Evolutionary conservation across 92 coral and sea anemone species (phyloP).

Genomic region (Palythoa grandis): DNA sequence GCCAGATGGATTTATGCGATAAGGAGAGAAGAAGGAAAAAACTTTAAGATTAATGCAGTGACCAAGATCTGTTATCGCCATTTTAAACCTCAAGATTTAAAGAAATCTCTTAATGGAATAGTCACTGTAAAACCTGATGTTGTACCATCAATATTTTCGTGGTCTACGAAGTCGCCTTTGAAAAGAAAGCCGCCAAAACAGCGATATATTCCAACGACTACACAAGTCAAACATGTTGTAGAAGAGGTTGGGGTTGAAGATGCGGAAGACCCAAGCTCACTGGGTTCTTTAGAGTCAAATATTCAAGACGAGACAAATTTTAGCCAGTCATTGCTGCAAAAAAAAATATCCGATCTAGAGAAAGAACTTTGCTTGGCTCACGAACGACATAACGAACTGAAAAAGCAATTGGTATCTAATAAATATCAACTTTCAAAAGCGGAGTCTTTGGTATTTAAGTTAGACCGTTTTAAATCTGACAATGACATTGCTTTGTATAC

Average conservation of each 20-base stretch:
- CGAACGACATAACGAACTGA: not conserved
- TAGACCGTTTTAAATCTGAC: not conserved
- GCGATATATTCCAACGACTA: not conserved
- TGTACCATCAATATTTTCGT: not conserved
- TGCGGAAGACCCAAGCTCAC: too few relatives aligned
- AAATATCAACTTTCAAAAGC: not conserved
- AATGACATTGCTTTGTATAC: not conserved
- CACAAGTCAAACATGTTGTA: conserved; percentile 2
- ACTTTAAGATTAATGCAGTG: not conserved
- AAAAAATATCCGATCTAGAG: too few relatives aligned
- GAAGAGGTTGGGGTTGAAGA: too few relatives aligned
- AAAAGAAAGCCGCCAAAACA: conserved; percentile 3
- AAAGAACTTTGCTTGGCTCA: too few relatives aligned
- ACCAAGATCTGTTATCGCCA: not conserved
- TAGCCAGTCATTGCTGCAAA: too few relatives aligned
- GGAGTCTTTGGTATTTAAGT: not conserved
- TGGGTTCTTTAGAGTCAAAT: too few relatives aligned
- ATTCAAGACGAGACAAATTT: too few relatives aligned
- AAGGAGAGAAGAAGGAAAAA: not conserved
- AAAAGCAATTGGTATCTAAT: not conserved
- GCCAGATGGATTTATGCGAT: not conserved
- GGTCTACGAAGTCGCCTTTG: conserved; percentile 5
- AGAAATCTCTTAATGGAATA: not conserved
- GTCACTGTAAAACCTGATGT: conserved; percentile 2
- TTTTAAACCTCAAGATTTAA: not conserved